These are phyloP conservation scores for Drosophila melanica DNA, from an alignment of 1,140 invertebrate species.

Conservation along the genomic window DNA sequence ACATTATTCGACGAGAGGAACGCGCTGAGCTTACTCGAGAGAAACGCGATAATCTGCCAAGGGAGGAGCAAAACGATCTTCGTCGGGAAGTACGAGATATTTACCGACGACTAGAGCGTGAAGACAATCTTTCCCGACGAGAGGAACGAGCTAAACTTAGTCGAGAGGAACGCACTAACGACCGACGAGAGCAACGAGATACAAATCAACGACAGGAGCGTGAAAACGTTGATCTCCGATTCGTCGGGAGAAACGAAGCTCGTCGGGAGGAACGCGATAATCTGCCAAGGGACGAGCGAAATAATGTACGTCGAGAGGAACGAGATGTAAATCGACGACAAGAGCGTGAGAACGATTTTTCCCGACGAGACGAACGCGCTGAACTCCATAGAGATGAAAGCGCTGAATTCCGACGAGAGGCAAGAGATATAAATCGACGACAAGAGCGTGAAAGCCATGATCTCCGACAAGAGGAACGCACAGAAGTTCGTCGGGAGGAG, in stretches of 20 bases:
- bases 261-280: constrained; percentile 5
- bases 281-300: constrained; percentile 12
- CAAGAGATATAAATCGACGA: background rate
- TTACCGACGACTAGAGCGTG: background rate
- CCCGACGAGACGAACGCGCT: background rate
- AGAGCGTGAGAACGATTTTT: background rate
- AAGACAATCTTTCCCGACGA: background rate
- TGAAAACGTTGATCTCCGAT: background rate
- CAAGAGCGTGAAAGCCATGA: constrained; percentile 4
- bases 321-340: constrained; percentile 6
- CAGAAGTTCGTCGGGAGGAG: background rate
- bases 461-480: constrained; percentile 10
- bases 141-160: background rate
- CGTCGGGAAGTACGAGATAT: background rate
- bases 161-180: background rate
- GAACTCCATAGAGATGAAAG: no score
- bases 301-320: constrained; percentile 1
- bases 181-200: background rate
- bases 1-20: background rate
- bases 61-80: background rate
- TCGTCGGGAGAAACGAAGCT: background rate
- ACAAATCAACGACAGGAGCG: background rate
- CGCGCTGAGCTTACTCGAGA: background rate
- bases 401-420: no score
- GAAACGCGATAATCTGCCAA: background rate